Evolutionary conservation across 2,888 invertebrate species (phyloP).

Genomic region (Stegana nigrithorax): DNA sequence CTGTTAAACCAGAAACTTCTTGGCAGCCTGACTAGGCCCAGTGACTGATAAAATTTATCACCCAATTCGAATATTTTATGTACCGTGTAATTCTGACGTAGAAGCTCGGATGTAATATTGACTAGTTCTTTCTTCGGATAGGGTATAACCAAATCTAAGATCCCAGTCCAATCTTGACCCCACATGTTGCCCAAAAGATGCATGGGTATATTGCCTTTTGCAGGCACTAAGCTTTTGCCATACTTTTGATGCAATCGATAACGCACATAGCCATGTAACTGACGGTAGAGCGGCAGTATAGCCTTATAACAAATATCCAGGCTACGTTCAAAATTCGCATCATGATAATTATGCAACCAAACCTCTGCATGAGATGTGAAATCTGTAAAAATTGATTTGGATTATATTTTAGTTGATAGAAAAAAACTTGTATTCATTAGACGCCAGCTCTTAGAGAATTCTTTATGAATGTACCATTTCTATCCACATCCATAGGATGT

Average conservation of each 20-base stretch:
- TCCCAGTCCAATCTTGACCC: conserved; percentile 79
- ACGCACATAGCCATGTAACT: conserved; percentile 86
- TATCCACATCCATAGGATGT: too few species aligned
- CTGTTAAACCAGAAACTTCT: conserved; percentile 84
- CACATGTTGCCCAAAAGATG: conserved; percentile 86
- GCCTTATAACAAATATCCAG: conserved; percentile 77
- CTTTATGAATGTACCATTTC: too few species aligned
- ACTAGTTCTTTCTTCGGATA: conserved; percentile 77
- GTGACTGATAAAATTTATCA: conserved; percentile 85
- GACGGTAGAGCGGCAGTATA: conserved; percentile 82
- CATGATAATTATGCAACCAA: conserved; percentile 81
- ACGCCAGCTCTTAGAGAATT: too few species aligned
- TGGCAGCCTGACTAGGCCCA: conserved; percentile 84
- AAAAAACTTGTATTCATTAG: too few species aligned
- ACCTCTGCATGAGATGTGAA: conserved; percentile 77
- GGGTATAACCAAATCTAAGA: conserved; percentile 74
- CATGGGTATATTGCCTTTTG: conserved; percentile 80
- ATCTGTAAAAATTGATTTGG: too few species aligned
- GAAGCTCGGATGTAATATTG: conserved; percentile 80
- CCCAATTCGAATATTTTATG: conserved; percentile 83
- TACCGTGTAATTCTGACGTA: conserved; percentile 78
- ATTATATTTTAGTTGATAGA: too few species aligned
- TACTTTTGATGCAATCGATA: conserved; percentile 77
- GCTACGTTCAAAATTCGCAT: conserved; percentile 76
- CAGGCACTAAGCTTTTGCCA: conserved; percentile 75